These are phyloP conservation scores for Eupeodes luniger DNA, from an alignment of 2,888 invertebrate genomes.

Conservation along the genomic window DNA sequence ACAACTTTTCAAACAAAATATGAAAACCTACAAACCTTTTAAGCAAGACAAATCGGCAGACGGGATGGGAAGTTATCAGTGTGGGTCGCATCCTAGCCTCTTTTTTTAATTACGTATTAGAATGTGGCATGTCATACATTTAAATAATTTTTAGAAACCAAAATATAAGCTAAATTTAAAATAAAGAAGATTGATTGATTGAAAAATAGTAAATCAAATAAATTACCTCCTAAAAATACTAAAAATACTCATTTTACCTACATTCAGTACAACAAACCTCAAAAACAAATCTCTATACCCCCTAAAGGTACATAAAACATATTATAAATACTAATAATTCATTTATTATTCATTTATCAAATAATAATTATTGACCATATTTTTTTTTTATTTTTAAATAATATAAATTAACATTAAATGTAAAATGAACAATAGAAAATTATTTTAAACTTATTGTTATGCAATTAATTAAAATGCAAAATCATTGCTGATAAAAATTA, in stretches of 20 bases:
- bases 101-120: no score
- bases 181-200: no score
- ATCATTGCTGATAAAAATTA: slow-evolving; percentile 58
- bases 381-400: not conserved
- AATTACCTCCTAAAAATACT: no score
- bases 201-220: no score
- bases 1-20: no score
- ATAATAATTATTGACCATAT: not conserved
- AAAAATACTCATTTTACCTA: not conserved
- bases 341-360: slow-evolving; percentile 3
- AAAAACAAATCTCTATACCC: not conserved
- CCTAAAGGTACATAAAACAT: not conserved
- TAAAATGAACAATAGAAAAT: slow-evolving; percentile 1
- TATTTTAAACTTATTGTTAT: slow-evolving; percentile 6
- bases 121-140: no score
- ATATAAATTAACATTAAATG: slow-evolving; percentile 13
- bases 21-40: no score
- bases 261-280: not conserved
- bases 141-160: no score
- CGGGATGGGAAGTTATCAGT: no score
- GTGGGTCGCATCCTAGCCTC: no score
- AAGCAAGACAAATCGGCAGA: no score
- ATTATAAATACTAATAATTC: not conserved
- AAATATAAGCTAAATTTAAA: no score
- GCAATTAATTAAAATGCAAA: slow-evolving; percentile 61